Base-by-base conservation (phyloP, 2,888 invertebrate genomes). In the Crossocerus cetratus region DNA sequence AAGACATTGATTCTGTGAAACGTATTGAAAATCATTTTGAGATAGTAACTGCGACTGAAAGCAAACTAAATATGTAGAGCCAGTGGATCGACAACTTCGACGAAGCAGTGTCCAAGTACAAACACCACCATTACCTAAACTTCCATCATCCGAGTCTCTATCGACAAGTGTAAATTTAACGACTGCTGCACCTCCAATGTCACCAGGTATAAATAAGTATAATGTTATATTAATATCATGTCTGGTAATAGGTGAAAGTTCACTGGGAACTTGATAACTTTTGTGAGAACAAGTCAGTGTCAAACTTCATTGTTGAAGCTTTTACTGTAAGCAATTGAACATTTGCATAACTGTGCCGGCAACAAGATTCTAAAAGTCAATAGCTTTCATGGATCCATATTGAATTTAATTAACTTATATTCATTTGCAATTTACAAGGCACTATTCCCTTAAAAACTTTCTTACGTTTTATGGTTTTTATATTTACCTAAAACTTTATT, bases 61-160 rank as follows among this genome's bases (percentile, higher is more conserved):
- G 64, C 54, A 69, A 74, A 76, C 78, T 80, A 77, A 83, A 81
- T 80, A 83, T 86, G 70, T 86, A 89, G 88, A 88, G 79, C 86
- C 88, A 71, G 86, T 83, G 72, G 90, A 90, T 71, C 90, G 88
- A 63, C 86, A 89, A 76, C 84, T 86, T 76, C 86, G 89, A 74
- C 83, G 88, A 72, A 86, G 87, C 82, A 86, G 86, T 69, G 67
- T 70, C 64, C 82, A 83, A 72, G 83, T 81, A 71, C 87, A 88
- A 73, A 84, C 84, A 76, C 83, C 86, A 74, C 83, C 86, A 67
- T 84, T 90, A 83, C 83, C 89, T 61, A 90, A 90, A 80, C 88
- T 89, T 82, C 88, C 89, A 78, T 90, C 90, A 59, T 88, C 89
- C 45, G 90, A 90, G 83, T 90, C 90, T 62, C 85, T 90, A 73